Base-by-base conservation (phyloP, 2,888 invertebrate species). In the Odontocerum albicorne region DNA sequence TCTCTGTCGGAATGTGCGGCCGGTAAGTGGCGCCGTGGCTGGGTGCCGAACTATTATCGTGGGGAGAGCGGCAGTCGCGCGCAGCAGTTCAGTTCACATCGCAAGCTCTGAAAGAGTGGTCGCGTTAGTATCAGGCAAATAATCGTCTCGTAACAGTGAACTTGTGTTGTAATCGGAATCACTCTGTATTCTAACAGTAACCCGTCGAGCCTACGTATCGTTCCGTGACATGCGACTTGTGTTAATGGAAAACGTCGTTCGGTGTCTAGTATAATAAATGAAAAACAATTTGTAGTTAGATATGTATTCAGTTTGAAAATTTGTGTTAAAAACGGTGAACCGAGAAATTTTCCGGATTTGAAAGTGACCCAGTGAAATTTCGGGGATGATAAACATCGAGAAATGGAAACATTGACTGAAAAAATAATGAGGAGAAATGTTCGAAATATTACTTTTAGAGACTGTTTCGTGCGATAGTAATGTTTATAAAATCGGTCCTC, bases 1-100 rank as follows among this genome's bases (percentile, higher is more conserved):
- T 21, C 50, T 35, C 35, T 43, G n/a, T 50, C 40, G 63, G 12
- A 40, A 32, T 35, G 15, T 31, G 22, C 31, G 33, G n/a, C 46
- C 50, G 49, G 45, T 13, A 27, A 27, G 57, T 50, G 56, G 51
- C 53, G 66, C 63, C 64, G 10, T 21, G 49, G 49, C 16, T 19
- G n/a, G 4, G 4, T 17, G 22, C 7, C 4, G 42, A 33, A 52
- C 52, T 49, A 46, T 7, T 3, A 44, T 15, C 12, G 38, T 19
- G 20, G 44, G 32, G 45, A 22, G 52, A 35, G 35, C 15, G 32
- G 32, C 27, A 21, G 39, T 17, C 45, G 49, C 46, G 57, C 57
- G 57, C 57, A 52, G 12, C 42, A 21, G 35, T 27, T 22, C 55
- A 56, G 55, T 56, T 50, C 32, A 38, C 55, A 36, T 19, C 46